These are phyloP conservation scores for Leptestheria dahalacensis DNA, from an alignment of 1,140 invertebrate species.

Conservation along the genomic window DNA sequence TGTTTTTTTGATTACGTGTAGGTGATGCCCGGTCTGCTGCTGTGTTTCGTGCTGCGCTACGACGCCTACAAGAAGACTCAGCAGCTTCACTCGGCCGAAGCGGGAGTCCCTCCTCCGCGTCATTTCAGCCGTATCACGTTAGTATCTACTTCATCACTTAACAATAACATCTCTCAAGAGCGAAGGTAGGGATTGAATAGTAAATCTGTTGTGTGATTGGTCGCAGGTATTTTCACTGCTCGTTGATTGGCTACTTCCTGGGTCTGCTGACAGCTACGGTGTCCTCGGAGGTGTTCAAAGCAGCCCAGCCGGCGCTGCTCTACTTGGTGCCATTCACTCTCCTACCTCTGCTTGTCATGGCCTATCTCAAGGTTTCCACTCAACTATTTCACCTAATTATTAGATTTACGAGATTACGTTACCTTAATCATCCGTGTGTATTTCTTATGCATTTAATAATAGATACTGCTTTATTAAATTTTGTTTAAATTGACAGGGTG, in stretches of 20 bases:
- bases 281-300: constrained; percentile 93
- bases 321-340: constrained; percentile 95
- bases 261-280: constrained; percentile 91
- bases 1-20: constrained; percentile 22
- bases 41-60: constrained; percentile 90
- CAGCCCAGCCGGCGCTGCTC: constrained; percentile 87
- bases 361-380: constrained; percentile 87
- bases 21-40: constrained; percentile 84
- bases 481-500: too few species aligned
- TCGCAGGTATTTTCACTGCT: constrained; percentile 90
- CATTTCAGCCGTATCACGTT: constrained; percentile 46
- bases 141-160: constrained; percentile 23
- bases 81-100: constrained; percentile 47
- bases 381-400: constrained; percentile 14
- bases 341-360: constrained; percentile 88
- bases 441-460: neutral
- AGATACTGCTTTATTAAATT: constrained; percentile 25
- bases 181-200: too few species aligned
- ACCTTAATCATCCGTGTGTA: constrained; percentile 9
- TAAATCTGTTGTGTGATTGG: too few species aligned
- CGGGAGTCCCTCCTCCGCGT: constrained; percentile 59
- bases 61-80: constrained; percentile 92
- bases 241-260: constrained; percentile 91
- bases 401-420: constrained; percentile 6
- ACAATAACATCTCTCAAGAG: neutral